A percentile compares a stretch with the other conserved stretches of the same genome.
Evolutionary conservation across 2,797 vertebrate species (phyloP).

Genomic region (Morelia viridis): DNA sequence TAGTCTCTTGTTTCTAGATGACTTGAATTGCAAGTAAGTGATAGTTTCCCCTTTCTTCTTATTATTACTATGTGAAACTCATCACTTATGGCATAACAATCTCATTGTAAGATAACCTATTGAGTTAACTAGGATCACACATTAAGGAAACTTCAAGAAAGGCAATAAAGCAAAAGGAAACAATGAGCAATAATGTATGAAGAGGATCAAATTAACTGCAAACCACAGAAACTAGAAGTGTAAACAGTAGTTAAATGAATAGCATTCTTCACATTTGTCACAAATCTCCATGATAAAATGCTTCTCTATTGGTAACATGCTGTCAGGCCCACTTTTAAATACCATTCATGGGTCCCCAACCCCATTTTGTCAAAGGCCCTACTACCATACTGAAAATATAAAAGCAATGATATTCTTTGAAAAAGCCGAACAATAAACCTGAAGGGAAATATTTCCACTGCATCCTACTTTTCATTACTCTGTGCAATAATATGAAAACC

Average conservation of each 20-base stretch:
- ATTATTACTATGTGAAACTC: not conserved
- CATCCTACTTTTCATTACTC: not conserved
- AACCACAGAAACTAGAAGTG: slow-evolving; percentile 22
- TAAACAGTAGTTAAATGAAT: slow-evolving; percentile 20
- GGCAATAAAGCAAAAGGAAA: slow-evolving; percentile 28
- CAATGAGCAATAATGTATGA: slow-evolving; percentile 36
- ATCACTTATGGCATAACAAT: not conserved
- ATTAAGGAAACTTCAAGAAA: slow-evolving; percentile 28
- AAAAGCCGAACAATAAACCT: not conserved
- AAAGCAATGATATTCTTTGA: not conserved
- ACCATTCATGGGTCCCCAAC: not conserved
- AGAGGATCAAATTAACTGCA: slow-evolving; percentile 39
- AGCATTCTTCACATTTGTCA: not conserved
- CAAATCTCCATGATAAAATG: not conserved
- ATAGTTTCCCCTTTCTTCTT: slow-evolving; percentile 15
- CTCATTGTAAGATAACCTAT: slow-evolving; percentile 25
- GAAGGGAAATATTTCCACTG: not conserved
- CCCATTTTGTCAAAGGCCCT: too few species aligned
- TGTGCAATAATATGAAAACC: not conserved
- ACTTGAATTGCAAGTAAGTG: slow-evolving; percentile 29
- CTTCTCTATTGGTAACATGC: not conserved
- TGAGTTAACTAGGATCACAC: slow-evolving; percentile 4
- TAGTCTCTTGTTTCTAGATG: slow-evolving; percentile 29
- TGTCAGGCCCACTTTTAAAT: not conserved
- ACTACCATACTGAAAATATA: not conserved